Percentiles rank a stretch among this genome's conserved stretches.
Conservation (phyloP, 2,113 vertebrate genomes). For the Oryzias woworae region DNA sequence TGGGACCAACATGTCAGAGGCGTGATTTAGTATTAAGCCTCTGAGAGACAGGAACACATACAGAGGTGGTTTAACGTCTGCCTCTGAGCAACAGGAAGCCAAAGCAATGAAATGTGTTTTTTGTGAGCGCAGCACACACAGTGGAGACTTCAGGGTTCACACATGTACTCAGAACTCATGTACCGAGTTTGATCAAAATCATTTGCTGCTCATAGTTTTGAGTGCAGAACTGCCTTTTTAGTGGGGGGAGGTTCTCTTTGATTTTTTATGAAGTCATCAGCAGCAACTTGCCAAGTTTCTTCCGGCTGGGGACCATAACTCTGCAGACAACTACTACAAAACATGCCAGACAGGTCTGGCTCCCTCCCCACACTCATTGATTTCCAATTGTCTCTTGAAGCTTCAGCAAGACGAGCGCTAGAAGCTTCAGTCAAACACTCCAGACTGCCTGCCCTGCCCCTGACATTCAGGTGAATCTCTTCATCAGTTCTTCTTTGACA, state of each 20-base stretch:
- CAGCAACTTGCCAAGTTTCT: conserved; percentile 43
- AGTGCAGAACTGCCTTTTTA: conserved; percentile 19
- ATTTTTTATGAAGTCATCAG: conserved; percentile 60
- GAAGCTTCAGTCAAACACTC: conserved; percentile 72
- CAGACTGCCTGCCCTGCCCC: conserved; percentile 51
- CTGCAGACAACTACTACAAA: conserved; percentile 54
- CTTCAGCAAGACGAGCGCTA: conserved; percentile 48
- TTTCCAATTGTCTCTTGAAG: conserved; percentile 59
- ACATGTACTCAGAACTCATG: neutral
- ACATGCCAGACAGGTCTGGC: conserved; percentile 56
- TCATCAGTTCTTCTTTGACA: conserved; percentile 82
- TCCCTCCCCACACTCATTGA: conserved; percentile 32
- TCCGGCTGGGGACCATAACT: conserved; percentile 45
- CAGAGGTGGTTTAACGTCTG: too few species aligned
- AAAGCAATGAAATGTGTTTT: conserved; percentile 31
- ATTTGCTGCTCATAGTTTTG: conserved; percentile 32
- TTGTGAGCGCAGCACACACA: conserved; percentile 31
- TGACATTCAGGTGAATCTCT: conserved; percentile 43
- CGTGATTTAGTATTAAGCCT: too few species aligned
- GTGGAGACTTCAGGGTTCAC: conserved; percentile 22
- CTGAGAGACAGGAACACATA: too few species aligned
- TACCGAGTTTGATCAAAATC: conserved; percentile 12
- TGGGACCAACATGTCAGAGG: too few species aligned
- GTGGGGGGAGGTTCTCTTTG: conserved; percentile 24
- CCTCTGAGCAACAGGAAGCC: too few species aligned